A percentile compares a stretch with the other conserved stretches of the same genome.
Conservation (phyloP, 1,140 invertebrate genomes). For the Drosophila subpulchrella region DNA sequence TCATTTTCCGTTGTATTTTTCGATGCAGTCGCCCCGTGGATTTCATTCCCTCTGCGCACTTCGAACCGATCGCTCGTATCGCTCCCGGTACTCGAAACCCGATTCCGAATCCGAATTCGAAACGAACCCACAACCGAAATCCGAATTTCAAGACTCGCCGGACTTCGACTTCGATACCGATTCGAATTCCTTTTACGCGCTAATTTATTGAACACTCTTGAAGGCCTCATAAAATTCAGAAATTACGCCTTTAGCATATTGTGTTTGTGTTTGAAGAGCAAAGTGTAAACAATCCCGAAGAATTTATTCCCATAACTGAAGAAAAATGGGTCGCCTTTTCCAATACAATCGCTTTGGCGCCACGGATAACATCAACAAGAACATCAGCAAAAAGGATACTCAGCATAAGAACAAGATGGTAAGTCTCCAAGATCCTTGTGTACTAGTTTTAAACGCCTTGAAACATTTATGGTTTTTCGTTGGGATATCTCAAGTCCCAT, state of each 20-base stretch:
- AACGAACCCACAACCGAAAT: constrained; percentile 1
- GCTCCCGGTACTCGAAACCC: constrained; percentile 47
- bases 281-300: constrained; percentile 40
- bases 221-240: constrained; percentile 32
- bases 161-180: constrained; percentile 18
- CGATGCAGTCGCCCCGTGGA: constrained; percentile 66
- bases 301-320: constrained; percentile 11
- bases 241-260: constrained; percentile 53
- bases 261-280: constrained; percentile 46
- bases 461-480: too few relatives aligned
- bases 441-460: not conserved
- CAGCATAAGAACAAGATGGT: constrained; percentile 67
- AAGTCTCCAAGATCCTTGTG: constrained; percentile 17
- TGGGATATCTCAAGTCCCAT: too few relatives aligned
- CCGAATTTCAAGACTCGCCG: constrained; percentile 13
- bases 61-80: constrained; percentile 77
- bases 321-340: constrained; percentile 79
- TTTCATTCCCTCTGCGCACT: constrained; percentile 80
- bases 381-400: constrained; percentile 67
- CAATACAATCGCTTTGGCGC: constrained; percentile 80
- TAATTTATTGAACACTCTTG: constrained; percentile 28
- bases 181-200: constrained; percentile 27
- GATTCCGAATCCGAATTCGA: not conserved
- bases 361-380: constrained; percentile 63
- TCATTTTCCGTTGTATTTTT: constrained; percentile 81